phyloP scores from a whole-genome alignment of 2,888 invertebrate genomes.

The Harpalus rubripes region DNA sequence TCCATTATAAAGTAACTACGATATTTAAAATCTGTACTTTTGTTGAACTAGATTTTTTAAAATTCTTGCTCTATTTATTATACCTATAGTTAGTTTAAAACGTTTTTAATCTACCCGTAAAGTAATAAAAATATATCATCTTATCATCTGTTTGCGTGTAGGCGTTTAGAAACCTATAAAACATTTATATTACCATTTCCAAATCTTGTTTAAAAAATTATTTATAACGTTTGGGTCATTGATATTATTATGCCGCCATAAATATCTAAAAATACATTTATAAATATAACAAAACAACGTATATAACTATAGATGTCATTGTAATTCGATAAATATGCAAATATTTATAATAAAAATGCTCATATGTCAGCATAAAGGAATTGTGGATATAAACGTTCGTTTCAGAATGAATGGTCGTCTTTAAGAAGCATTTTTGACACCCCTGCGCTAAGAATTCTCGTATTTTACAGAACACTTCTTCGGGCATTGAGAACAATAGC shows the following conservation, averaged over 20 bases:
- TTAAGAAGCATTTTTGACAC: conserved; percentile 20
- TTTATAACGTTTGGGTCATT: conserved; percentile 48
- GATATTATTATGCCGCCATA: conserved; percentile 47
- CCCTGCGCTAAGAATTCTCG: conserved; percentile 20
- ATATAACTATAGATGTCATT: conserved; percentile 37
- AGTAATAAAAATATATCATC: not conserved
- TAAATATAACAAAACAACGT: conserved; percentile 27
- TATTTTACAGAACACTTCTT: conserved; percentile 2
- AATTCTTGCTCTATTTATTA: too few species aligned
- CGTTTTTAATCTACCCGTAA: not conserved
- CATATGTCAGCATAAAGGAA: conserved; percentile 26
- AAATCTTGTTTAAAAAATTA: conserved; percentile 24
- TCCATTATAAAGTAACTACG: too few species aligned
- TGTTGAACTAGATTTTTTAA: too few species aligned
- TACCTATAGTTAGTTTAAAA: too few species aligned
- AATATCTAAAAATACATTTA: conserved; percentile 46
- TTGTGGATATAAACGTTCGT: not conserved
- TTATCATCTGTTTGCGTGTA: not conserved
- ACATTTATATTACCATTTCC: conserved; percentile 8
- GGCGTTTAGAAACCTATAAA: conserved; percentile 8
- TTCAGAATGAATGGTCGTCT: not conserved
- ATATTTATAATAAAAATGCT: conserved; percentile 9
- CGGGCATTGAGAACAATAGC: conserved; percentile 42
- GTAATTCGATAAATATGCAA: conserved; percentile 40
- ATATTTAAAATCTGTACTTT: too few species aligned